A percentile compares a stretch with the other conserved stretches of the same genome.
Conservation (phyloP, 2,888 invertebrate species). For the Mesorhabditis belari region DNA sequence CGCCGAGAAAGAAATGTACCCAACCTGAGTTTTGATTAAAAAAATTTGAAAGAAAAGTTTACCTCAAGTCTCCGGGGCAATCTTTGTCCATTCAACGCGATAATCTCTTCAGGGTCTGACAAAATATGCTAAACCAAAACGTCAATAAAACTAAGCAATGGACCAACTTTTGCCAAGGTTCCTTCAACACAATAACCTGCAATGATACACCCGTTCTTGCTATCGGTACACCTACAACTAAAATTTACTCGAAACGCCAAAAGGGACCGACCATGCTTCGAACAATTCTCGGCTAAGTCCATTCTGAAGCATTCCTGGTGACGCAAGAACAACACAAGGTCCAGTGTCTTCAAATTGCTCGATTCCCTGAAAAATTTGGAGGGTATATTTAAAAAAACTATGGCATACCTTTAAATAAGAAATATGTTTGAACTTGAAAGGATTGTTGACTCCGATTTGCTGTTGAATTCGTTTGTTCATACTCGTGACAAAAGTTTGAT, state of each 20-base stretch:
- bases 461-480: conserved; percentile 96
- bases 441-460: conserved; percentile 95
- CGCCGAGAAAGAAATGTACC: conserved; percentile 98
- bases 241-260: background rate
- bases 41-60: background rate
- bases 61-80: conserved; percentile 65
- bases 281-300: conserved; percentile 92
- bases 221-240: conserved; percentile 70
- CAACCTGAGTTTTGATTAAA: no score
- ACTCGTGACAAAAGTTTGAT: conserved; percentile 97
- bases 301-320: conserved; percentile 99
- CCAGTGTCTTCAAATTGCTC: conserved; percentile 99
- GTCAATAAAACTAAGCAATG: background rate
- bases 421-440: conserved; percentile 95
- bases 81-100: conserved; percentile 88
- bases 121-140: conserved; percentile 65
- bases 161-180: conserved; percentile 57
- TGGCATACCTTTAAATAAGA: conserved; percentile 56
- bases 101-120: conserved; percentile 94
- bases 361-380: conserved; percentile 67
- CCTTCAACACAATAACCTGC: conserved; percentile 72
- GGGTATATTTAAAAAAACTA: background rate
- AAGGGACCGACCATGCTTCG: conserved; percentile 74
- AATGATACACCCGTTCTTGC: conserved; percentile 95
- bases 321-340: conserved; percentile 98